A percentile compares a stretch with the other conserved stretches of the same genome.
Evolutionary conservation across 2,113 vertebrate genomes (phyloP).

Genomic region (Vimba vimba): DNA sequence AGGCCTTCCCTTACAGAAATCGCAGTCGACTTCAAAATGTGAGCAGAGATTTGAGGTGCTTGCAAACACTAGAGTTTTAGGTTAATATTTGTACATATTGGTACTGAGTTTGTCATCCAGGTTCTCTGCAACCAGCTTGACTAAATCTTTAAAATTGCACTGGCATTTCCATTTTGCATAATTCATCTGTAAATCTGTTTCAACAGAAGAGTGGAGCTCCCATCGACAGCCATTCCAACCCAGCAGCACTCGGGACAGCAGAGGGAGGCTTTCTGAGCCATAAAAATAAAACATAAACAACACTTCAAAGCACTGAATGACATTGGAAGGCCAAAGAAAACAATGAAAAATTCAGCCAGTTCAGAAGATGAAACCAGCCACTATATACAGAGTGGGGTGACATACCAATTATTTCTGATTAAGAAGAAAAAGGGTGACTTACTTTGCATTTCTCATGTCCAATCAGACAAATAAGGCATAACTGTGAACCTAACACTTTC

Average conservation of each 20-base stretch:
- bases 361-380: slow-evolving; percentile 62
- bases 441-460: background rate
- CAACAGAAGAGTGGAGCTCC: background rate
- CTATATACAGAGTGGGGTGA: background rate
- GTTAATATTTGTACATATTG: background rate
- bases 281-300: slow-evolving; percentile 73
- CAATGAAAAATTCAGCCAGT: slow-evolving; percentile 47
- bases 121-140: background rate
- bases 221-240: background rate
- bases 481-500: slow-evolving; percentile 3
- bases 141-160: background rate
- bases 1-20: background rate
- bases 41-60: slow-evolving; percentile 15
- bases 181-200: slow-evolving; percentile 24
- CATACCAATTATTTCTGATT: background rate
- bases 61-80: slow-evolving; percentile 4
- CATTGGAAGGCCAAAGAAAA: slow-evolving; percentile 65
- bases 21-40: slow-evolving; percentile 19
- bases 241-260: slow-evolving; percentile 64
- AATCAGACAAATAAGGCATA: slow-evolving; percentile 9
- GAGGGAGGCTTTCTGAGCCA: slow-evolving; percentile 61
- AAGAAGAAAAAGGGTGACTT: background rate
- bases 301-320: slow-evolving; percentile 67
- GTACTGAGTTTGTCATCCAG: background rate
- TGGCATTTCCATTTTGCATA: background rate